A percentile compares a stretch with the other conserved stretches of the same genome.
These are phyloP conservation scores for Chydorus sphaericus DNA, from an alignment of 2,888 invertebrate species.

Conservation along the genomic window DNA sequence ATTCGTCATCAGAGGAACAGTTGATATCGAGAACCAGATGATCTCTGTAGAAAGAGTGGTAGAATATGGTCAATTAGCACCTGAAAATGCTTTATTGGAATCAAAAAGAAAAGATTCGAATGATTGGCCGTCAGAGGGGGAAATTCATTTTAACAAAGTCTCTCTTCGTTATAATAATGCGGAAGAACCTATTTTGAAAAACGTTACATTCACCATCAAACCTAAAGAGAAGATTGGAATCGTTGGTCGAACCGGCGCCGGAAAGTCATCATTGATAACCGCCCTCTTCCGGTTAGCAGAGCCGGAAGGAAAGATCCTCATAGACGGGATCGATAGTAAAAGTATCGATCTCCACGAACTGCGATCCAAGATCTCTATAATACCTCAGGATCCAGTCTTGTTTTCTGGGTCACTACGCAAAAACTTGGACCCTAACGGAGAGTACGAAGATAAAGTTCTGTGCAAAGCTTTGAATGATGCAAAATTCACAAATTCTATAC, in stretches of 20 bases:
- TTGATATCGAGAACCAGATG: conserved; percentile 76
- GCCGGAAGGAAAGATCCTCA: conserved; percentile 58
- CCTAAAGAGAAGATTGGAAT: conserved; percentile 44
- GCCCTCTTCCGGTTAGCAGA: conserved; percentile 67
- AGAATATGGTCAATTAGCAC: conserved; percentile 57
- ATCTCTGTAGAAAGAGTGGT: conserved; percentile 76
- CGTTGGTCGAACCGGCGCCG: conserved; percentile 71
- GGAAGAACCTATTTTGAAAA: conserved; percentile 34
- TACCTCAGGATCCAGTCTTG: conserved; percentile 33
- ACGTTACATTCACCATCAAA: conserved; percentile 29
- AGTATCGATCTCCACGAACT: conserved; percentile 49
- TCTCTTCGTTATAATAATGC: conserved; percentile 28
- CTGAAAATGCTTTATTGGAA: conserved; percentile 42
- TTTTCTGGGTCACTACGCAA: conserved; percentile 28
- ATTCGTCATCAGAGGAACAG: conserved; percentile 87
- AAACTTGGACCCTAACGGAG: conserved; percentile 29
- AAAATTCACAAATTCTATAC: conserved; percentile 51
- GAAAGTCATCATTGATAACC: conserved; percentile 61
- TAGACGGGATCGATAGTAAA: conserved; percentile 54
- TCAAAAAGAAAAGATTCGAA: conserved; percentile 30
- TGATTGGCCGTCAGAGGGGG: conserved; percentile 30
- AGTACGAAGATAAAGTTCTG: conserved; percentile 23
- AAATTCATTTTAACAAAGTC: conserved; percentile 21
- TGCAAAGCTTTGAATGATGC: conserved; percentile 13
- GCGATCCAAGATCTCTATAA: conserved; percentile 31